These are phyloP conservation scores for Maccullochella peelii DNA, from an alignment of 2,113 vertebrate genomes.

Conservation along the genomic window DNA sequence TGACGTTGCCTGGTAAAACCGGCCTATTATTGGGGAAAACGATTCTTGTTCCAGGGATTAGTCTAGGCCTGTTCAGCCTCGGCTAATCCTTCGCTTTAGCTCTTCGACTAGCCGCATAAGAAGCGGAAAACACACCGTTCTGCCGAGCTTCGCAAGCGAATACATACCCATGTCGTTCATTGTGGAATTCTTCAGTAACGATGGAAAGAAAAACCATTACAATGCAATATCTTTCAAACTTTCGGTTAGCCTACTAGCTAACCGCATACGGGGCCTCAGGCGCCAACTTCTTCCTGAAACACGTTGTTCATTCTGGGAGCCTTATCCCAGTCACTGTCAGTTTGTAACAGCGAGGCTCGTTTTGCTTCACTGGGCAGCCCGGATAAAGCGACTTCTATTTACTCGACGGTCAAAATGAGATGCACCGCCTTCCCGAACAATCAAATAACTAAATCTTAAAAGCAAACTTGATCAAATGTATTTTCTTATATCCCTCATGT, in stretches of 20 bases:
- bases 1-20: constrained; percentile 12
- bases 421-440: constrained; percentile 18
- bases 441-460: not conserved
- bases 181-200: constrained; percentile 8
- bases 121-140: not conserved
- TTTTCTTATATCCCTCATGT: not conserved
- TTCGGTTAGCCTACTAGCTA: constrained; percentile 63
- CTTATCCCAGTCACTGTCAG: constrained; percentile 3
- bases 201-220: not conserved
- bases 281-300: constrained; percentile 85
- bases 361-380: constrained; percentile 50
- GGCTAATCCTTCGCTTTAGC: constrained; percentile 38
- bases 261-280: constrained; percentile 58
- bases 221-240: constrained; percentile 32
- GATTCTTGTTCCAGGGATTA: constrained; percentile 78
- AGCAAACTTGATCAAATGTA: not conserved
- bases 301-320: constrained; percentile 43
- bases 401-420: not conserved
- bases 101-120: not conserved
- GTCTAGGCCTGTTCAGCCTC: constrained; percentile 70
- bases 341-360: constrained; percentile 14
- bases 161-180: constrained; percentile 80
- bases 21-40: constrained; percentile 40
- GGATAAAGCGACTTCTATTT: accelerated
- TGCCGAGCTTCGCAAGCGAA: not conserved